Evolutionary conservation across 2,797 vertebrate genomes (phyloP), one percentile per base, ranked within the genome.

Genomic region (Dendrocincla fuliginosa): DNA sequence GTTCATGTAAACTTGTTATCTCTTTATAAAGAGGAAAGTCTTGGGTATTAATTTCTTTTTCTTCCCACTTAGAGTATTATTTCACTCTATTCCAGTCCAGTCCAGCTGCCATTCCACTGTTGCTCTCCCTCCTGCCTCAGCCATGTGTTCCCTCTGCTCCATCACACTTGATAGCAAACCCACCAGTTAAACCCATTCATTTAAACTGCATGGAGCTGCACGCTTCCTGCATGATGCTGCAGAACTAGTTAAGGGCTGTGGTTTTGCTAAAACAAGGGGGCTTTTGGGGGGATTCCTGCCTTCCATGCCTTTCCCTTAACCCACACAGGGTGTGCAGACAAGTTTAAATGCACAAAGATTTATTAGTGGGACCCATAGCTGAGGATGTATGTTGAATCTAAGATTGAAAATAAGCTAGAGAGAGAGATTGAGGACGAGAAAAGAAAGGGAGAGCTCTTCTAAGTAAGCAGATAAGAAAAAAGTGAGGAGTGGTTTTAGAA

Each of bases 281-380:
- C 28, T 71, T 5, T 7, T 0, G 0, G 28, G 32, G 22, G 18
- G 28, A 49, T 25, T 85, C 10, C 20, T 23, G 11, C 73, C 60
- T 70, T 44, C 2, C 1, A 15, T 16, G 17, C 64, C 24, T 24
- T 91, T 73, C 11, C 15, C 33, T 52, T 47, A 16, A 28, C 1
- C 0, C 27, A 8, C 17, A 4, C 1, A 16, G 12, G 5, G 6
- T 47, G 13, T 9, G 23, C 17, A 0, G 1, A 70, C 37, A 61
- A 37, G 32, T 46, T 65, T 55, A 46, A 2, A 0, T 4, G 18
- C 8, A 13, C 18, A 50, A 42, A 37, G 39, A 24, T 85, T 73
- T 52, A 44, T 41, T 63, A 55, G 37, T 30, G 59, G 7, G 20
- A 6, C 73, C 61, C 24, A 15, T 19, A 74, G 27, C 68, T 70